These are phyloP conservation scores for Liasis olivaceus DNA, from an alignment of 2,797 vertebrate genomes.

Conservation along the genomic window DNA sequence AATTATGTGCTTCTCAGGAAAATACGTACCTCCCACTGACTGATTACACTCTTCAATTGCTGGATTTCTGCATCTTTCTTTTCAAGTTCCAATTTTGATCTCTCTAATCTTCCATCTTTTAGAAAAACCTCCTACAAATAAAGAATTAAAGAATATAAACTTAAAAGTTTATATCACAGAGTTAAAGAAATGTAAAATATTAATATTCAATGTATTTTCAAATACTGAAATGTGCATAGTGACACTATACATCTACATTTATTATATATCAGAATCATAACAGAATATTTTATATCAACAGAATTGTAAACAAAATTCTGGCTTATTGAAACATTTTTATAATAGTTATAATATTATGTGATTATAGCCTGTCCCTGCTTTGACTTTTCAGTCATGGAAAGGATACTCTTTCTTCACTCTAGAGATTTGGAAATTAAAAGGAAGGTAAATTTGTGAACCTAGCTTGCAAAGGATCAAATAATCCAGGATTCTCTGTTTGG, in stretches of 20 bases:
- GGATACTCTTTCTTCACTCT: background rate
- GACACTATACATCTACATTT: background rate
- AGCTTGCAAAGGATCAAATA: background rate
- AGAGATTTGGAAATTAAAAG: background rate
- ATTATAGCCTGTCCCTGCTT: background rate
- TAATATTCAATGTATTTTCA: background rate
- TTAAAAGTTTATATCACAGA: background rate
- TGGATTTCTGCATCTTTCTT: constrained; percentile 91
- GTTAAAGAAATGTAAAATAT: background rate
- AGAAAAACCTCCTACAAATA: constrained; percentile 29
- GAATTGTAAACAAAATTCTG: background rate
- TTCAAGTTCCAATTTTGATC: constrained; percentile 89
- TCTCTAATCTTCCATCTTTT: constrained; percentile 88
- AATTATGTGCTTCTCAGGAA: background rate
- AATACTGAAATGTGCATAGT: background rate
- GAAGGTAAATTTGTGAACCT: background rate
- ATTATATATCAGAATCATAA: background rate
- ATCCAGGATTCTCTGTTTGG: background rate
- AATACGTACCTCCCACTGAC: constrained; percentile 88
- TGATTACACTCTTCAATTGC: constrained; percentile 84
- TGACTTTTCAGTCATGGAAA: background rate
- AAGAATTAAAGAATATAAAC: background rate
- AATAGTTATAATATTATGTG: background rate
- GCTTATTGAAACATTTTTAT: background rate
- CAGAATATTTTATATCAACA: background rate